Evolutionary conservation across 1,140 invertebrate species (phyloP).

Genomic region (Drosophila novamexicana): DNA sequence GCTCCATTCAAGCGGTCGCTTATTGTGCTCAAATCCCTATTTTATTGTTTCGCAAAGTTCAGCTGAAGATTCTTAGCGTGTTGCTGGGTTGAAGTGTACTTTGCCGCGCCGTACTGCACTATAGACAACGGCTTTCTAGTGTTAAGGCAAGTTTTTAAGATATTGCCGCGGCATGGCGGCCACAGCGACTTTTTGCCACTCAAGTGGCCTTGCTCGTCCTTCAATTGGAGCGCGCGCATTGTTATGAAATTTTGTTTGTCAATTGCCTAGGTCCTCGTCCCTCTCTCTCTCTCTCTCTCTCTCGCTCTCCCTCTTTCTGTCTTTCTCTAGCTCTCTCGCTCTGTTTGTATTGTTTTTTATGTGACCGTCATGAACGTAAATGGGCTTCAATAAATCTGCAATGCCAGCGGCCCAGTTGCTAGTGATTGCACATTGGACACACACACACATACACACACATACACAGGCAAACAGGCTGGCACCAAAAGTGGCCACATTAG

Average conservation of each 20-base stretch:
- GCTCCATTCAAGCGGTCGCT: constrained; percentile 2
- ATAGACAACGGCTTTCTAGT: constrained; percentile 19
- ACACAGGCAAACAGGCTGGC: constrained; percentile 15
- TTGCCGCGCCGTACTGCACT: neutral
- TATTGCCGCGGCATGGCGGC: neutral
- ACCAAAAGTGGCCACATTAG: constrained; percentile 46
- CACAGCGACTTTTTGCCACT: constrained; percentile 17
- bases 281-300: neutral
- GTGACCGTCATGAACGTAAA: constrained; percentile 29
- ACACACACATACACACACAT: neutral
- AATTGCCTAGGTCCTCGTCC: constrained; percentile 32
- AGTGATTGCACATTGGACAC: constrained; percentile 40
- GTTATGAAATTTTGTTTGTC: constrained; percentile 47
- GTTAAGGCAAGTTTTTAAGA: constrained; percentile 33
- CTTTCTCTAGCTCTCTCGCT: neutral
- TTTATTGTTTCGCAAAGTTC: constrained; percentile 1
- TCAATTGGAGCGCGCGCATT: constrained; percentile 33
- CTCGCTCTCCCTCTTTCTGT: neutral
- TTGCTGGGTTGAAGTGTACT: constrained; percentile 6
- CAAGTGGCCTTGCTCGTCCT: constrained; percentile 17
- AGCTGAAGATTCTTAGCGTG: too few relatives aligned
- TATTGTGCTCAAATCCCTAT: neutral
- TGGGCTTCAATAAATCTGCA: constrained; percentile 46
- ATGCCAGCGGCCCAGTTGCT: constrained; percentile 26
- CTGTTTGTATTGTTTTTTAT: constrained; percentile 18